Conservation (phyloP, 2,113 vertebrate species). For the Solea solea region DNA sequence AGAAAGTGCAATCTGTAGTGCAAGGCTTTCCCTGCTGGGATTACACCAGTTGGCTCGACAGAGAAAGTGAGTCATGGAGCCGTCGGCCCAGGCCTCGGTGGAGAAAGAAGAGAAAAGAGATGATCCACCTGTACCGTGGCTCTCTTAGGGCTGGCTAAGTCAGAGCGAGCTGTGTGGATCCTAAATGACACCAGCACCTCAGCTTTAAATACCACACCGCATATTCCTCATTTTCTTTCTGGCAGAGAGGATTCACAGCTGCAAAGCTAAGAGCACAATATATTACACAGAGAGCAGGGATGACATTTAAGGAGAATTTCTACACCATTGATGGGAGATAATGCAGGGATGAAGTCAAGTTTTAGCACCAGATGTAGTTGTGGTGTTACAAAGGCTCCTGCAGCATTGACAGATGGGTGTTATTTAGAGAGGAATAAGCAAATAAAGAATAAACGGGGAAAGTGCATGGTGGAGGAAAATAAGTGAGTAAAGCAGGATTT, state of each 20-base stretch:
- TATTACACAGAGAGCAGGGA: constrained; percentile 38
- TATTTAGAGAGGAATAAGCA: constrained; percentile 48
- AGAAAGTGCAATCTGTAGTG: constrained; percentile 52
- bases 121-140: constrained; percentile 66
- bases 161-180: constrained; percentile 50
- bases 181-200: constrained; percentile 66
- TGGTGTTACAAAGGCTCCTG: constrained; percentile 36
- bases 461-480: background rate
- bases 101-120: constrained; percentile 60
- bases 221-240: constrained; percentile 53
- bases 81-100: constrained; percentile 46
- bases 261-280: constrained; percentile 36
- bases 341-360: constrained; percentile 32
- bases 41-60: constrained; percentile 61
- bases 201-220: constrained; percentile 55
- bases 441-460: constrained; percentile 31
- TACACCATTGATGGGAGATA: constrained; percentile 19
- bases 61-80: constrained; percentile 58
- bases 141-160: constrained; percentile 64
- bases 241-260: constrained; percentile 51
- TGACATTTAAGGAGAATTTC: constrained; percentile 53
- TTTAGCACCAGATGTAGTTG: constrained; percentile 55
- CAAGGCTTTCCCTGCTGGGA: constrained; percentile 60
- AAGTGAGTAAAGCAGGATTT: constrained; percentile 13
- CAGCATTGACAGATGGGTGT: constrained; percentile 51